These are phyloP conservation scores for Linepithema humile DNA, from an alignment of 1,140 invertebrate genomes.

Conservation along the genomic window DNA sequence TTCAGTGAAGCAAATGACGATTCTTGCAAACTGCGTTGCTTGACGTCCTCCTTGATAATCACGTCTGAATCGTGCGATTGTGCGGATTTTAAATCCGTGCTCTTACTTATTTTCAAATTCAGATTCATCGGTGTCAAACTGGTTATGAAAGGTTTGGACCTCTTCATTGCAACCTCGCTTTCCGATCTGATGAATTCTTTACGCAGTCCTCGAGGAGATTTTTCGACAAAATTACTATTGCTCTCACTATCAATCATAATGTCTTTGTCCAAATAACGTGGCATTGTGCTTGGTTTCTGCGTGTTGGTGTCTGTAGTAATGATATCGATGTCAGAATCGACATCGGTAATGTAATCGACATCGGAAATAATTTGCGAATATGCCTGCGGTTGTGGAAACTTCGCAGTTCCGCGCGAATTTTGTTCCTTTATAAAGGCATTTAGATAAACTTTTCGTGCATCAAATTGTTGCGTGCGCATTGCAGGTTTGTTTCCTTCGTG, in stretches of 20 bases:
- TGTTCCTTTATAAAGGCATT: neutral
- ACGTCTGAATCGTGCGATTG: neutral
- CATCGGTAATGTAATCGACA: neutral
- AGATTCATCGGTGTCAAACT: conserved; percentile 24
- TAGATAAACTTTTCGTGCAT: neutral
- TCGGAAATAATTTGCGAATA: neutral
- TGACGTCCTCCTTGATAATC: neutral
- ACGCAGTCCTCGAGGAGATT: neutral
- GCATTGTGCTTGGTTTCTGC: neutral
- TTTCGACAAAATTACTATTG: neutral
- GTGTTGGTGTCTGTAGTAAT: neutral
- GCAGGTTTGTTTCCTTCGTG: neutral
- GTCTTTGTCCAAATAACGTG: neutral
- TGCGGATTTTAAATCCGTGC: neutral
- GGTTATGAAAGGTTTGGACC: conserved; percentile 38
- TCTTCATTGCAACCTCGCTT: neutral
- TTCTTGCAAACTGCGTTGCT: neutral
- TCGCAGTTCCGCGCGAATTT: neutral
- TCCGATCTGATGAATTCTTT: neutral
- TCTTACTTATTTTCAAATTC: neutral
- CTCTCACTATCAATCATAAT: neutral
- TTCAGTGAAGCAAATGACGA: neutral
- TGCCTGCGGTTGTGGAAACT: too few relatives aligned
- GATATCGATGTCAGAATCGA: neutral
- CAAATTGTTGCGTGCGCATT: neutral